A percentile compares a stretch with the other conserved stretches of the same genome.
phyloP scores from a whole-genome alignment of 1,140 invertebrate species.

The Phymastichus coffea region DNA sequence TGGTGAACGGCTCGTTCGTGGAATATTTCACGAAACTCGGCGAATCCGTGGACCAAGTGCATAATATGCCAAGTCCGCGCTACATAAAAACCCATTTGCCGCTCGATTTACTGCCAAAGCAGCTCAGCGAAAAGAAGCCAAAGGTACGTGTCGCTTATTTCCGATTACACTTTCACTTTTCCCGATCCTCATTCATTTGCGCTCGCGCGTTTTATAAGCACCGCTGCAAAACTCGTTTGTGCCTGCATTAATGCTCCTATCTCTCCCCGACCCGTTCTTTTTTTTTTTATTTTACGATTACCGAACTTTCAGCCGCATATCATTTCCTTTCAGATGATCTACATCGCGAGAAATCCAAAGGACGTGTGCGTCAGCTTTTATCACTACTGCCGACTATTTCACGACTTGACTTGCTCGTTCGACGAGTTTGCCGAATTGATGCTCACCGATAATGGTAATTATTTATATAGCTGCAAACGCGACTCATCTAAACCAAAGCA shows the following conservation, averaged over 20 bases:
- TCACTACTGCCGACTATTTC: slow-evolving; percentile 76
- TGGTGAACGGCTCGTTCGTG: slow-evolving; percentile 52
- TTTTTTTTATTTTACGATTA: too few species aligned
- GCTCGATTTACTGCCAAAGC: slow-evolving; percentile 68
- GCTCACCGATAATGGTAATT: slow-evolving; percentile 63
- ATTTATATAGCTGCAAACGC: neutral
- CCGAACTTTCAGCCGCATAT: slow-evolving; percentile 1
- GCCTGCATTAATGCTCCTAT: too few species aligned
- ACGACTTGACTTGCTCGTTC: slow-evolving; percentile 70
- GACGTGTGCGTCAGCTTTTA: slow-evolving; percentile 92
- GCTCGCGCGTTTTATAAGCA: too few species aligned
- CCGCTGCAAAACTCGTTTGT: too few species aligned
- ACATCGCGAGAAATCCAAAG: slow-evolving; percentile 89
- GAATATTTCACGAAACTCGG: slow-evolving; percentile 53
- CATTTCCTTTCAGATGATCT: slow-evolving; percentile 73
- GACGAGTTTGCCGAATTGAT: slow-evolving; percentile 83
- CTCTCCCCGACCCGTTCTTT: too few species aligned
- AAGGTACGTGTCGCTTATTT: slow-evolving; percentile 59
- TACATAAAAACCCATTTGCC: slow-evolving; percentile 82
- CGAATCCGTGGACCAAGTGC: slow-evolving; percentile 70
- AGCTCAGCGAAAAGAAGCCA: slow-evolving; percentile 68
- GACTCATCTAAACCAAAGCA: neutral
- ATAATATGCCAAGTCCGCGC: slow-evolving; percentile 66
- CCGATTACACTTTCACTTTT: slow-evolving; percentile 9
- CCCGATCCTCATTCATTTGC: neutral